phyloP scores from a whole-genome alignment of 2,888 invertebrate species.

The Zeuzera pyrina region DNA sequence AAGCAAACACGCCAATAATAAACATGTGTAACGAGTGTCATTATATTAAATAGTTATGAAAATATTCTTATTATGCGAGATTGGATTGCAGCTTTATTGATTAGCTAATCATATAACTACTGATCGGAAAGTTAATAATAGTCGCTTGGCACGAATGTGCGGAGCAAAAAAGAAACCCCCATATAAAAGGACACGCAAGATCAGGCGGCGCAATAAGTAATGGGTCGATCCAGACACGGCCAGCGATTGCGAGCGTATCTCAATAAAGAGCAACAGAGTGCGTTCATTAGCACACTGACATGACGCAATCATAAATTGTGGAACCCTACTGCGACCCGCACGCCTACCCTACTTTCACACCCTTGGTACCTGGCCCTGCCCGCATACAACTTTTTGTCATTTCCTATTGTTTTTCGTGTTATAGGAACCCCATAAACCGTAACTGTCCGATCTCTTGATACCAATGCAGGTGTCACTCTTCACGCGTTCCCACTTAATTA shows the following conservation, averaged over 20 bases:
- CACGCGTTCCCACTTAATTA: slow-evolving; percentile 64
- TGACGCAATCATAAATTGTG: slow-evolving; percentile 69
- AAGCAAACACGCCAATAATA: too few relatives aligned
- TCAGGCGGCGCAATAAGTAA: slow-evolving; percentile 57
- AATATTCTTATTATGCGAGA: slow-evolving; percentile 33
- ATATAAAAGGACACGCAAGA: slow-evolving; percentile 57
- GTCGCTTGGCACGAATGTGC: slow-evolving; percentile 48
- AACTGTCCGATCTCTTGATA: slow-evolving; percentile 61
- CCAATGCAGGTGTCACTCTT: slow-evolving; percentile 62
- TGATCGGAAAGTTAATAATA: slow-evolving; percentile 48
- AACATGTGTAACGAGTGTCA: slow-evolving; percentile 29
- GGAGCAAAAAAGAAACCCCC: slow-evolving; percentile 46
- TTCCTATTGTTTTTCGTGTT: slow-evolving; percentile 65
- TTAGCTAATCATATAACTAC: slow-evolving; percentile 41
- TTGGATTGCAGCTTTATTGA: slow-evolving; percentile 38
- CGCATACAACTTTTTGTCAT: slow-evolving; percentile 67
- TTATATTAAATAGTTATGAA: too few relatives aligned
- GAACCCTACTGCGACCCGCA: slow-evolving; percentile 64
- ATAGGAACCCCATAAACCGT: slow-evolving; percentile 59
- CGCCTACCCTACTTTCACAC: slow-evolving; percentile 43
- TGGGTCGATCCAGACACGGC: slow-evolving; percentile 38
- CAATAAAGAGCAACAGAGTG: slow-evolving; percentile 70
- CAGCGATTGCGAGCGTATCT: slow-evolving; percentile 60
- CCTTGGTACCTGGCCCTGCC: slow-evolving; percentile 24
- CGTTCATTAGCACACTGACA: slow-evolving; percentile 71